Base-by-base conservation (phyloP, 2,113 vertebrate genomes). In the Taurulus bubalis region DNA sequence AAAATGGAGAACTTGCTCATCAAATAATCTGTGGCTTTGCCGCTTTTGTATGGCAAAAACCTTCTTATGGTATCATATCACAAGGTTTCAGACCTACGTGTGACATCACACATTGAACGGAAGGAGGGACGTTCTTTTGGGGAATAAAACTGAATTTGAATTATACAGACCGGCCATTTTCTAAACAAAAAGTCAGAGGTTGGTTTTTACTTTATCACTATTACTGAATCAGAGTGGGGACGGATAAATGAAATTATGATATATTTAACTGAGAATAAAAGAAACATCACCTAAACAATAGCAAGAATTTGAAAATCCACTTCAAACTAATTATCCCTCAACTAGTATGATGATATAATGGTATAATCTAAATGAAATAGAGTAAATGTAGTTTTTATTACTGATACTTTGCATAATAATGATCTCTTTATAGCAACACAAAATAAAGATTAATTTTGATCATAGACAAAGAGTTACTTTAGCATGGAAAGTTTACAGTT, bases 51-150 rank as follows among this genome's bases (percentile, higher is more conserved):
- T 11, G 26, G 12, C 18, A 62, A n/a, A 24, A 32, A 24, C 58
- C 12, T 24, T 11, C 28, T 24, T 16, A 20, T n/a, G n/a, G 30
- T 28, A 4, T 60, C 40, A 62, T 22, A 77, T 77, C 53, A 83
- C 6, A 51, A 34, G 36, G 30, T 0, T 24, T 59, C 26, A 32
- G 42, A 30, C n/a, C 22, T 56, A 8, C 49, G 58, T 62, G 59
- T 28, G 45, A 63, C 59, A 32, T 40, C 28, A 51, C 30, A 74
- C 56, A 32, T 74, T 24, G 53, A 22, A 22, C 2, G 26, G 22
- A 53, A 15, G 32, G n/a, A 28, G 26, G 45, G 5, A 38, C 8
- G 1, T 36, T 49, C 22, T 8, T 38, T 12, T 20, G 6, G 36
- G 45, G 30, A 36, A 24, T 36, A 63, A 49, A 32, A 8, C 28